These are phyloP conservation scores for Atta colombica DNA, from an alignment of 1,140 invertebrate genomes.

Conservation along the genomic window DNA sequence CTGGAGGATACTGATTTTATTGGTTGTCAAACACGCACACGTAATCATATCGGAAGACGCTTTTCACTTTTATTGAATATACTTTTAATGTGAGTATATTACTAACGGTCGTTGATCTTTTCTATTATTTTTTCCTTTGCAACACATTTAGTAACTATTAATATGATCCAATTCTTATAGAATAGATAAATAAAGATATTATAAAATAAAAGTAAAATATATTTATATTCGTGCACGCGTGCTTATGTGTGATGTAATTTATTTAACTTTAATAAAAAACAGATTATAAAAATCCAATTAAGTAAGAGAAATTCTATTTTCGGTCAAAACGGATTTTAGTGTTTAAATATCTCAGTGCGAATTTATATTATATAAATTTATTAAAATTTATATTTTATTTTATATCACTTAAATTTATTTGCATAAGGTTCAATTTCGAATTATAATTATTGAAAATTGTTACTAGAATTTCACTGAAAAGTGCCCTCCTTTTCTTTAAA, in stretches of 20 bases:
- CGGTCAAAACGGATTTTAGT: too few relatives aligned
- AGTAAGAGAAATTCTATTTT: too few relatives aligned
- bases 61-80: conserved; percentile 57
- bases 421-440: too few relatives aligned
- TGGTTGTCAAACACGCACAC: conserved; percentile 4
- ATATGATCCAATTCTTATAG: background rate
- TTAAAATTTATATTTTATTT: too few relatives aligned
- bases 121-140: background rate
- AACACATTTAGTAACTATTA: background rate
- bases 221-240: background rate
- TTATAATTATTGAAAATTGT: too few relatives aligned
- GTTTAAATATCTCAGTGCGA: too few relatives aligned
- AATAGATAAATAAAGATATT: background rate
- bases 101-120: background rate
- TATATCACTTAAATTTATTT: too few relatives aligned
- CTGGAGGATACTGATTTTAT: conserved; percentile 14
- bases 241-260: background rate
- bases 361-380: too few relatives aligned
- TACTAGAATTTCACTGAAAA: too few relatives aligned
- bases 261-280: background rate
- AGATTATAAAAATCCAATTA: conserved; percentile 2
- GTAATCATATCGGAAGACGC: conserved; percentile 24
- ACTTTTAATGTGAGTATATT: background rate
- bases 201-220: background rate
- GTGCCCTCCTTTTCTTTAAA: too few relatives aligned